Conservation (phyloP, 2,113 vertebrate species). For the Clupea harengus region DNA sequence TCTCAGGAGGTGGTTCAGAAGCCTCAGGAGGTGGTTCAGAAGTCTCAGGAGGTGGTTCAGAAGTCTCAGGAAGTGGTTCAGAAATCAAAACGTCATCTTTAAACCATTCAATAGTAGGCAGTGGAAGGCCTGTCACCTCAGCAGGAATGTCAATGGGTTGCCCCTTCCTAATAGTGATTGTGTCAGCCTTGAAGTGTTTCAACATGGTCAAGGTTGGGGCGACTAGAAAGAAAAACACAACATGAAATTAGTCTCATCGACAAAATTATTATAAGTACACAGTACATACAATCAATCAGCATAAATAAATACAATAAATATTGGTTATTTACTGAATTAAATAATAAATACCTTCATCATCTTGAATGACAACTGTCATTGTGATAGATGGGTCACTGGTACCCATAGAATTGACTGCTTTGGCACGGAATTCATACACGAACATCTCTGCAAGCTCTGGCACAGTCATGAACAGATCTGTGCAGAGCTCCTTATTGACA, state of each 20-base stretch:
- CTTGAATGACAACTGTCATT: slow-evolving; percentile 87
- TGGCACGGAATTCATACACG: slow-evolving; percentile 97
- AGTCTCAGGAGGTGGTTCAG: slow-evolving; percentile 74
- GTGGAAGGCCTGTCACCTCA: slow-evolving; percentile 88
- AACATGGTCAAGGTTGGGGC: slow-evolving; percentile 80
- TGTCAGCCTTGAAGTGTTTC: slow-evolving; percentile 84
- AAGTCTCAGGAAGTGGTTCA: slow-evolving; percentile 74
- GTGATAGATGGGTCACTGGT: slow-evolving; percentile 93
- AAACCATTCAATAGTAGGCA: slow-evolving; percentile 93
- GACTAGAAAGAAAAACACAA: slow-evolving; percentile 61
- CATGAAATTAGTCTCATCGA: neutral
- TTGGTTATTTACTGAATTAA: neutral
- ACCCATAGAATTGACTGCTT: slow-evolving; percentile 86
- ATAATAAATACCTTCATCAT: slow-evolving; percentile 88
- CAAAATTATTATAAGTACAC: neutral
- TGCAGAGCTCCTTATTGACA: slow-evolving; percentile 82
- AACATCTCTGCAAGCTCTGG: slow-evolving; percentile 87
- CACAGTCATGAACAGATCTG: slow-evolving; percentile 80
- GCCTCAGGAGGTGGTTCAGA: slow-evolving; percentile 75
- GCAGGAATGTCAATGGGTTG: slow-evolving; percentile 89
- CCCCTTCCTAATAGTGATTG: slow-evolving; percentile 85
- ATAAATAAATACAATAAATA: neutral
- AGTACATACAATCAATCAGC: neutral
- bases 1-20: slow-evolving; percentile 71
- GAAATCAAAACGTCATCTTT: slow-evolving; percentile 87